phyloP scores from a whole-genome alignment of 1,140 invertebrate species.

The Drosophila subobscura region DNA sequence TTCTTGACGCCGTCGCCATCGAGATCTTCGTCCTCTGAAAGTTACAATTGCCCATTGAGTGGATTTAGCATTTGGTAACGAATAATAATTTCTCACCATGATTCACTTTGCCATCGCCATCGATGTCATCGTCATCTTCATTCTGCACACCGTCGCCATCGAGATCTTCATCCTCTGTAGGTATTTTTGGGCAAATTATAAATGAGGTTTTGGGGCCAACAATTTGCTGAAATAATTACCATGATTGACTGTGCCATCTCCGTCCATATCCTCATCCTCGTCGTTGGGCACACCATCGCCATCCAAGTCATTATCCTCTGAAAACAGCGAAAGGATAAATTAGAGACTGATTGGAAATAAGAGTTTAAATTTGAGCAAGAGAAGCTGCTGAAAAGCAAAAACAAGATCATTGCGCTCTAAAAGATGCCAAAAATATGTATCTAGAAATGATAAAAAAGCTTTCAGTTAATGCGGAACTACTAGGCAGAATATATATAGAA shows the following conservation, averaged over 20 bases:
- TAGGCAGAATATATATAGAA: background rate
- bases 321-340: slow-evolving; percentile 7
- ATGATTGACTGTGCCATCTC: slow-evolving; percentile 70
- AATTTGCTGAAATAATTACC: slow-evolving; percentile 40
- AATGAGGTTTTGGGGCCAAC: background rate
- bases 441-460: slow-evolving; percentile 20
- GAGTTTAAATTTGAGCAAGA: background rate
- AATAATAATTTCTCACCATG: slow-evolving; percentile 83
- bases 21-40: slow-evolving; percentile 74
- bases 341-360: background rate
- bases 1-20: slow-evolving; percentile 78
- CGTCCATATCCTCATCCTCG: slow-evolving; percentile 77
- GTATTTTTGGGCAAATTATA: background rate
- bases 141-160: slow-evolving; percentile 83
- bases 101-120: slow-evolving; percentile 63
- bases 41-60: background rate
- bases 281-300: slow-evolving; percentile 74
- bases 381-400: slow-evolving; percentile 1
- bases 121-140: slow-evolving; percentile 67
- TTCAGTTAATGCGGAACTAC: background rate
- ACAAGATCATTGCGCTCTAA: background rate
- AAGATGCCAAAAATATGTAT: background rate
- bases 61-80: slow-evolving; percentile 63
- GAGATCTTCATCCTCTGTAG: slow-evolving; percentile 70
- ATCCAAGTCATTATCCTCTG: slow-evolving; percentile 73